phyloP scores from a whole-genome alignment of 1,140 invertebrate genomes.

The Bombus vancouverensis region DNA sequence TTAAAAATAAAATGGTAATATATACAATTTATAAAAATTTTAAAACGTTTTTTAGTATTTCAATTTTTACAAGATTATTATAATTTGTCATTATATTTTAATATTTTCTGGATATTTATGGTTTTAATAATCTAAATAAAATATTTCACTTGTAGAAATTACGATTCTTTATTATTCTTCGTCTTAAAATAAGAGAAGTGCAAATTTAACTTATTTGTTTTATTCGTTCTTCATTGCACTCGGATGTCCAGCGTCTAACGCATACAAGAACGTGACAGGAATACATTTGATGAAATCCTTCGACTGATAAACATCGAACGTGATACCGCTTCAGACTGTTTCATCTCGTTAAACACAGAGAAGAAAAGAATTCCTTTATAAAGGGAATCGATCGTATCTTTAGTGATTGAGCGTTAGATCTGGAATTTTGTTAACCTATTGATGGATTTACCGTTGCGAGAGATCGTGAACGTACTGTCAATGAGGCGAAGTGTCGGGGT shows the following conservation, averaged over 20 bases:
- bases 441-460: neutral
- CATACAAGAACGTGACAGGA: neutral
- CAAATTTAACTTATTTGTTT: neutral
- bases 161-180: neutral
- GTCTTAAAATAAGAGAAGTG: neutral
- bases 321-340: neutral
- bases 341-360: neutral
- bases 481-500: neutral
- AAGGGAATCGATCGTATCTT: constrained; percentile 9
- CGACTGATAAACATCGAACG: neutral
- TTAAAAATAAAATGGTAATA: too few relatives aligned
- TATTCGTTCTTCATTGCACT: neutral
- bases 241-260: neutral
- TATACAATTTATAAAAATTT: too few relatives aligned
- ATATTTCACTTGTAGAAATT: neutral
- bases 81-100: too few relatives aligned
- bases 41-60: neutral
- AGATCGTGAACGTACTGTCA: constrained; percentile 6
- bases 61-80: neutral
- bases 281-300: constrained; percentile 3
- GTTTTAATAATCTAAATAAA: neutral
- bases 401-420: constrained; percentile 11
- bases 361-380: constrained; percentile 2
- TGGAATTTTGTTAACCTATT: neutral
- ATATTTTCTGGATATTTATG: too few relatives aligned